Evolutionary conservation across 2,888 invertebrate genomes (phyloP), one percentile per base, ranked within the genome.

Genomic region (Lottia gigantea): DNA sequence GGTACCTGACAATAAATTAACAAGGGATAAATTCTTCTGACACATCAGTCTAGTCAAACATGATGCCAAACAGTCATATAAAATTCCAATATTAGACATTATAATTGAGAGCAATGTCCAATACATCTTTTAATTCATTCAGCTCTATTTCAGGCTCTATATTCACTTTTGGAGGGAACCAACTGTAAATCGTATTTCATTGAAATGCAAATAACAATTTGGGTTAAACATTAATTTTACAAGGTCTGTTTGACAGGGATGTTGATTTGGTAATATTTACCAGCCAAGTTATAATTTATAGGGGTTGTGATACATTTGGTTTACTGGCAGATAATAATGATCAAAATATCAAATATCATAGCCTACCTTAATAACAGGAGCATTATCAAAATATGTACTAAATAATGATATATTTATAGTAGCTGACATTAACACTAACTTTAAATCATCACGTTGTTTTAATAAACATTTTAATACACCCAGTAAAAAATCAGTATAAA

Each of bases 371-470:
- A 97, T 92, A 67, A 96, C 92, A 71, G 93, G 93, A 62, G 95
- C 95, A 62, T 93, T 91, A 86, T 95, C 94, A 83, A 99, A 99
- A 88, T 97, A 99, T 78, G 92, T 91, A 75, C 93, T 92, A 88
- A 98, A 99, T n/a, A 99, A 90, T 78, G 96, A 92, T 40, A 98
- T 93, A 89, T 99, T 99, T 71, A 99, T 98, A 0, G 99, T 99
- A 16, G 99, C 99, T 0, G 98, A 98, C 99, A 99, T 99, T 0
- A 99, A 92, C 14, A 91, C 87, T 16, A 97, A 89, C 89, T 97
- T 98, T 26, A 98, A 91, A 82, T 96, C 85, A 11, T 80, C 77
- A 66, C 95, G 91, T 82, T 94, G 94, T 80, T 94, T 92, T 64
- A 97, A 91, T 12, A 99, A 90, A 87, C 97, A 98, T 87, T 97